Conservation (phyloP, 2,797 vertebrate species). For the Spinus pinus region DNA sequence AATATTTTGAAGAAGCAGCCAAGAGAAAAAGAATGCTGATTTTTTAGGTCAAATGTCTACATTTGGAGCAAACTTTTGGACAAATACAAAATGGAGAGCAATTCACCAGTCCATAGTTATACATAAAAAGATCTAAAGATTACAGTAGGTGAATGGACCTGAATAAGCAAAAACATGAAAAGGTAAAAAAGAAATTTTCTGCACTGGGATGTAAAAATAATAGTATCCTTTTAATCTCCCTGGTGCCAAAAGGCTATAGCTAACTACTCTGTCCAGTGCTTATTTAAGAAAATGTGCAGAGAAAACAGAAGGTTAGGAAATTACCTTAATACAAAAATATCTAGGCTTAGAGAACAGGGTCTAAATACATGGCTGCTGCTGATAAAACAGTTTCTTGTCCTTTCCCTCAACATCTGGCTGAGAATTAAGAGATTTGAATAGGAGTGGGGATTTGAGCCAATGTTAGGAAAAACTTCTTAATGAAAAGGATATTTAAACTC, state of each 20-base stretch:
- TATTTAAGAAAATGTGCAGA: background rate
- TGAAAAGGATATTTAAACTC: background rate
- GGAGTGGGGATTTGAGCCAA: background rate
- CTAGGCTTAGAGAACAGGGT: background rate
- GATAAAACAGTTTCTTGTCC: background rate
- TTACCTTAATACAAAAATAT: background rate
- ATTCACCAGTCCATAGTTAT: background rate
- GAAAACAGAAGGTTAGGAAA: background rate
- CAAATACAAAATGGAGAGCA: background rate
- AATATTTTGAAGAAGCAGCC: background rate
- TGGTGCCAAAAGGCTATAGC: background rate
- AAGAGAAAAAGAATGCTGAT: background rate
- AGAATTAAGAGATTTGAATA: background rate
- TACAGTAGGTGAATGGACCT: background rate
- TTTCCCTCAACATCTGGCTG: background rate
- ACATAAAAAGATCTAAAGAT: background rate
- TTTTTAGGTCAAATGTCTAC: background rate
- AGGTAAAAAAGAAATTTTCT: background rate
- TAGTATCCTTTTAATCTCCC: background rate
- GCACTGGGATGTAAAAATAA: background rate
- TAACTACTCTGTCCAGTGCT: background rate
- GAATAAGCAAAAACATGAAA: background rate
- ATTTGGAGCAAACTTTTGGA: background rate
- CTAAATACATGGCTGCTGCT: background rate
- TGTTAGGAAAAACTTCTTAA: background rate